These are phyloP conservation scores for Epizoanthus stellaris DNA, from an alignment of 92 coral and sea anemone species.

Conservation along the genomic window DNA sequence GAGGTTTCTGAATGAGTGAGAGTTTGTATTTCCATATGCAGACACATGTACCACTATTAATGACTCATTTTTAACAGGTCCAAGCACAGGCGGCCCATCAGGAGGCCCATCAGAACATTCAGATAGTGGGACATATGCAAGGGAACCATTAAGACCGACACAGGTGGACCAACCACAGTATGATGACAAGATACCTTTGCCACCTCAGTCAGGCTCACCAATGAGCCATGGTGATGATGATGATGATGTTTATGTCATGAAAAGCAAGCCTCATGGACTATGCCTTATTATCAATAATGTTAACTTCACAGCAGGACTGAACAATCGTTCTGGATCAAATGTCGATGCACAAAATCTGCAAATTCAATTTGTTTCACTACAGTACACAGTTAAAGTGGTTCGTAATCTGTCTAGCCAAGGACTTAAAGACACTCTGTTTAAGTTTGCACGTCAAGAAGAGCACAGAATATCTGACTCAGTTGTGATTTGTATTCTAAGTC, in stretches of 20 bases:
- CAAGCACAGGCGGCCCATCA: not conserved
- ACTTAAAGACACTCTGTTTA: conserved; percentile 67
- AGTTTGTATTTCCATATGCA: too few relatives aligned
- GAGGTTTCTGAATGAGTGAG: too few relatives aligned
- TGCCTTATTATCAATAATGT: conserved; percentile 93
- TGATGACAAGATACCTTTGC: conserved; percentile 19
- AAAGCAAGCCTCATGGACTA: conserved; percentile 79
- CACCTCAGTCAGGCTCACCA: conserved; percentile 1
- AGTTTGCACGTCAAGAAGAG: conserved; percentile 76
- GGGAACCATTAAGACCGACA: conserved; percentile 21
- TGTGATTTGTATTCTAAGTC: conserved; percentile 93
- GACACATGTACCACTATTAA: not conserved
- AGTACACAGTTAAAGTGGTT: conserved; percentile 71
- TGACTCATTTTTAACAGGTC: not conserved
- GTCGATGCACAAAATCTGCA: conserved; percentile 84
- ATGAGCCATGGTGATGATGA: conserved; percentile 37
- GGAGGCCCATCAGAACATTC: not conserved
- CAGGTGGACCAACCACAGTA: not conserved
- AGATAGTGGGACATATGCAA: conserved; percentile 17
- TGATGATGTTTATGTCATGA: conserved; percentile 79
- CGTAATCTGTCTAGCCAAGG: conserved; percentile 67
- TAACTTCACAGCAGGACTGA: conserved; percentile 65
- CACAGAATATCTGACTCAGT: conserved; percentile 84
- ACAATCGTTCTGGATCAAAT: conserved; percentile 84
- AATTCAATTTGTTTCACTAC: conserved; percentile 69